Base-by-base conservation (phyloP, 2,888 invertebrate genomes). In the Melipona bicolor region DNA sequence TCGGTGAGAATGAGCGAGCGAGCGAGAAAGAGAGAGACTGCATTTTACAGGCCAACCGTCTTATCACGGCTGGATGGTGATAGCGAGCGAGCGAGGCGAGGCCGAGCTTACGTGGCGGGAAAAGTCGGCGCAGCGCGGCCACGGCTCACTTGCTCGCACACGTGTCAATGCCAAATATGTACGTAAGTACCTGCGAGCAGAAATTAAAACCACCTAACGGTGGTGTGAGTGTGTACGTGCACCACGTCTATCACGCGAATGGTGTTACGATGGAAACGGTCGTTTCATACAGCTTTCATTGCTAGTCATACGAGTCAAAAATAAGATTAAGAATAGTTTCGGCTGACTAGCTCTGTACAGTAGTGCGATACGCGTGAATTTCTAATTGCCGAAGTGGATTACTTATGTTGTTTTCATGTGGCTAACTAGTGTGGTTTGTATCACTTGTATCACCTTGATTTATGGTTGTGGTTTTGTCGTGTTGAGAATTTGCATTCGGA, bases 151-250 rank as follows among this genome's bases (percentile, higher is more conserved):
- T 83, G 87, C 88, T 86, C 82, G 84, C 85, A 87, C 89, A 89
- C 87, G 90, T 90, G 88, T 88, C 91, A 87, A 91, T 90, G 89
- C 85, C 86, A 87, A 88, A 87, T 88, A 83, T 76, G 90, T 86
- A 70, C 78, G 76, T 76, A 3, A 24, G 5, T 59, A 59, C 13
- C 15, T 43, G 56, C 61, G 77, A 59, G 81, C 81, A 85, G 87
- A 86, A 87, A 90, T 83, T 85, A 71, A 81, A 86, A 79, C 65
- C 86, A 79, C 65, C 86, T 70, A 61, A 76, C n/a, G 49, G 1
- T 6, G 36, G 50, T 21, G 54, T 64, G 73, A 24, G 67, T 36
- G 72, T 72, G 54, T 50, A 64, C 36, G 64, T 64, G 32, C 27
- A 52, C 52, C 27, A 15, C 27, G 0, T n/a, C 32, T 32, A 64